phyloP scores from a whole-genome alignment of 2,797 vertebrate genomes.

The Chaunax sp. region DNA sequence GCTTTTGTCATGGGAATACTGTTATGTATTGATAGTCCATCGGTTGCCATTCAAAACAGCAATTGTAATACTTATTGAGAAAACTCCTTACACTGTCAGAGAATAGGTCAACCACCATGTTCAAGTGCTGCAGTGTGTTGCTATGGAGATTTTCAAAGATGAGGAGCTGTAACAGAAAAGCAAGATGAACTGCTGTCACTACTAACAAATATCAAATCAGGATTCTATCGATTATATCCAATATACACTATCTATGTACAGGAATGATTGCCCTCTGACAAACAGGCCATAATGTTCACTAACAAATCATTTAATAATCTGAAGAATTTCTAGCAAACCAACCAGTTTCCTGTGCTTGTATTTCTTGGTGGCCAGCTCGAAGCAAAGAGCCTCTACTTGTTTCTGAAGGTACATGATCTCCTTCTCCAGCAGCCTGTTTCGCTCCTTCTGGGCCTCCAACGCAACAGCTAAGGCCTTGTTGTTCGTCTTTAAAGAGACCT shows the following conservation, averaged over 20 bases:
- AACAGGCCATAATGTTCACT: background rate
- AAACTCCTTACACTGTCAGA: constrained; percentile 68
- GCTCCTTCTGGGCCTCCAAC: constrained; percentile 75
- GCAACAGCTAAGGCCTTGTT: constrained; percentile 83
- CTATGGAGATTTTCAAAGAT: constrained; percentile 70
- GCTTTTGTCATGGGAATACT: too few species aligned
- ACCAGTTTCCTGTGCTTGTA: constrained; percentile 83
- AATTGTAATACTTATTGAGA: background rate
- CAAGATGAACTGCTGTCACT: background rate
- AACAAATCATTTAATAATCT: too few species aligned
- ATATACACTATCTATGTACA: background rate
- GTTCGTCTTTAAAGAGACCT: constrained; percentile 84
- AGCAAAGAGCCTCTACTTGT: constrained; percentile 66
- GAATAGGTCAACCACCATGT: constrained; percentile 58
- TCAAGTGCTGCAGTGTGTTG: constrained; percentile 64
- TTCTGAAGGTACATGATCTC: constrained; percentile 73
- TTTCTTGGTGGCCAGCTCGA: constrained; percentile 78
- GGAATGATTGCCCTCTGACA: background rate
- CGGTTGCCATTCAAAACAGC: background rate
- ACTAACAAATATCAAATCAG: background rate
- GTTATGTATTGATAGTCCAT: background rate
- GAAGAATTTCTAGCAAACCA: constrained; percentile 25
- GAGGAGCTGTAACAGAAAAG: constrained; percentile 65
- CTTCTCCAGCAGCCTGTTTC: constrained; percentile 68
- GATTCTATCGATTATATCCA: background rate